Base-by-base conservation (phyloP, 1,140 invertebrate genomes). In the Monomorium pharaonis region DNA sequence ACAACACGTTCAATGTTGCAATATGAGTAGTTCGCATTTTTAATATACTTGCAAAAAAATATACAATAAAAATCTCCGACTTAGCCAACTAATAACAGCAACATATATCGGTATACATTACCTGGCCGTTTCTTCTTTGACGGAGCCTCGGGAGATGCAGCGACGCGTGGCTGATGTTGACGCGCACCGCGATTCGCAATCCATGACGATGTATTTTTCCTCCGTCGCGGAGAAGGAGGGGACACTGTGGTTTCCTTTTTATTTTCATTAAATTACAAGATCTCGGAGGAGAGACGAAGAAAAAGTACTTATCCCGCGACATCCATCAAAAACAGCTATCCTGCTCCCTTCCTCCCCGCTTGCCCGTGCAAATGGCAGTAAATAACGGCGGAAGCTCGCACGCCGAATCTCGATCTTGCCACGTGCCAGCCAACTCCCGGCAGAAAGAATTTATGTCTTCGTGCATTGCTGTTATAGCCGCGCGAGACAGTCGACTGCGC, bases 371-470 rank as follows among this genome's bases (percentile, higher is more conserved):
- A 78, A 84, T 76, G 81, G 70, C 72, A 77, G 81, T 84, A 84
- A 77, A 84, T 76, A 84, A 77, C 81, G 81, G 7, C 81, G 56
- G 81, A 84, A 85, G 37, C 84, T 75, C 80, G 74, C 30, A 70
- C 49, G 58, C 54, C 69, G 85, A 84, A 87, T 90, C 78, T 89
- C 88, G 85, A 90, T 89, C 78, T 86, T 44, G 80, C 77, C 86
- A 87, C 86, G 88, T 87, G 86, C 81, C 81, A 74, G 51, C 44
- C 63, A 65, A 30, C 27, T 69, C 62, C n/a, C 37, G 12, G 9
- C 33, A 74, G 49, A 72, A 87, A 81, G 75, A 86, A 90, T 89
- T 90, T 90, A 87, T 87, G 85, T 47, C 67, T 65, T 69, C 74
- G 77, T 70, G 88, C 69, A 72, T 72, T 85, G 63, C 80, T 62